These are phyloP conservation scores for Carassius gibelio DNA, from an alignment of 2,113 vertebrate species.

Conservation along the genomic window DNA sequence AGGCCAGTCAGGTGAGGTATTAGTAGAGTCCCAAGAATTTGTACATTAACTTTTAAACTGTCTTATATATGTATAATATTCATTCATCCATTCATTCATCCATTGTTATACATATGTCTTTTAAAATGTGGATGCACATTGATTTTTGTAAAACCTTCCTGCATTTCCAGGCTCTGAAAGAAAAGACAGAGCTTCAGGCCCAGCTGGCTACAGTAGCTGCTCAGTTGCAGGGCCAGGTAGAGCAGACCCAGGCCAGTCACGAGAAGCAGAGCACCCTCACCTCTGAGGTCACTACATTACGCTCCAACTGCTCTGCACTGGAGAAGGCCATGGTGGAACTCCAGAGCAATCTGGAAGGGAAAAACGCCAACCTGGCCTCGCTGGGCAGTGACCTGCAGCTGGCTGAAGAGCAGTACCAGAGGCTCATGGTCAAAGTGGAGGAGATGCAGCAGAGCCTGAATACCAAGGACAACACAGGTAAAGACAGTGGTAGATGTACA, in stretches of 20 bases:
- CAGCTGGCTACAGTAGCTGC: constrained; percentile 89
- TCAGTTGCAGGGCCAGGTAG: constrained; percentile 82
- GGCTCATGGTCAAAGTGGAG: constrained; percentile 91
- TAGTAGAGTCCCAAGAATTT: too few species aligned
- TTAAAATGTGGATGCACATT: too few species aligned
- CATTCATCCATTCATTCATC: too few species aligned
- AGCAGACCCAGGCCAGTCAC: constrained; percentile 82
- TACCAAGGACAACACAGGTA: constrained; percentile 87
- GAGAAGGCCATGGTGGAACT: constrained; percentile 92
- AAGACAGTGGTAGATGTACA: constrained; percentile 44
- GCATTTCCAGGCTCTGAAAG: constrained; percentile 86
- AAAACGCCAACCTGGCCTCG: constrained; percentile 87
- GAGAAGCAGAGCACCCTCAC: constrained; percentile 84
- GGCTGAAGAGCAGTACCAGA: constrained; percentile 94
- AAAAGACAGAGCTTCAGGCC: constrained; percentile 94
- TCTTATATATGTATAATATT: too few species aligned
- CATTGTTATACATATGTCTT: too few species aligned
- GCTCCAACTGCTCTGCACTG: constrained; percentile 86
- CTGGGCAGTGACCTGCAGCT: constrained; percentile 90
- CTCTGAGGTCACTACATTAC: constrained; percentile 84
- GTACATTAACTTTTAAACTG: neutral
- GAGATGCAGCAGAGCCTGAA: constrained; percentile 88
- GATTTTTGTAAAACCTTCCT: neutral
- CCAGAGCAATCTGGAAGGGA: constrained; percentile 87
- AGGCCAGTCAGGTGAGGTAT: constrained; percentile 87